phyloP scores from a whole-genome alignment of 2,113 vertebrate genomes.

The Eudyptes chrysolophus region DNA sequence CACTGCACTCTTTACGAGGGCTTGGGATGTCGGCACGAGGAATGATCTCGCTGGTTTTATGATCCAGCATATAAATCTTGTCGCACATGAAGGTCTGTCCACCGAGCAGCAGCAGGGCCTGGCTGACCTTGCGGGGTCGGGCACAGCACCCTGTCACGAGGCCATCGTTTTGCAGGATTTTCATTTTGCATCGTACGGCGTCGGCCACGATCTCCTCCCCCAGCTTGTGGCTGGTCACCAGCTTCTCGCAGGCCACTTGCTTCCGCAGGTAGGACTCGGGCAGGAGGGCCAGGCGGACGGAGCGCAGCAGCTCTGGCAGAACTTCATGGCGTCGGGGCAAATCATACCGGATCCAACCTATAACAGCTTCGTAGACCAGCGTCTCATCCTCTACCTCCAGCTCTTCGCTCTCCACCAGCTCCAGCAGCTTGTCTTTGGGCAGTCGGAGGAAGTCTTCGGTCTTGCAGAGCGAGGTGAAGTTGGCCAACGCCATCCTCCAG shows the following conservation, averaged over 20 bases:
- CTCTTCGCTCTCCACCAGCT: conserved; percentile 67
- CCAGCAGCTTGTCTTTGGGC: conserved; percentile 79
- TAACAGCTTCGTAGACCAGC: conserved; percentile 80
- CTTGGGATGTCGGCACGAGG: conserved; percentile 83
- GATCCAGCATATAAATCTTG: conserved; percentile 81
- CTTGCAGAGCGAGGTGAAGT: conserved; percentile 82
- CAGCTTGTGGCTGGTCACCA: conserved; percentile 81
- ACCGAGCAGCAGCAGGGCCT: conserved; percentile 80
- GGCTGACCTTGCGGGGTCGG: conserved; percentile 81
- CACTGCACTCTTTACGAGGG: conserved; percentile 83
- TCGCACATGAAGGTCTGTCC: conserved; percentile 86
- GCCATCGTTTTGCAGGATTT: conserved; percentile 81
- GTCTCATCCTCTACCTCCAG: conserved; percentile 54
- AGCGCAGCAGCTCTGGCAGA: conserved; percentile 79
- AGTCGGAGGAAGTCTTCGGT: conserved; percentile 83
- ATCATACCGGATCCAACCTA: conserved; percentile 84
- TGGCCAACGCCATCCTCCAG: conserved; percentile 83
- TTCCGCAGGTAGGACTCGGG: conserved; percentile 52
- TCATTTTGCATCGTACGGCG: conserved; percentile 81
- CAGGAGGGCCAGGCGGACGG: conserved; percentile 78
- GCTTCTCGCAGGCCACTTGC: conserved; percentile 66
- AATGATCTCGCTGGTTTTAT: conserved; percentile 82
- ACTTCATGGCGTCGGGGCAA: conserved; percentile 77
- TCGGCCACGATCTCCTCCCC: conserved; percentile 83
- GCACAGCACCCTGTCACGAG: conserved; percentile 82